Evolutionary conservation across 2,888 invertebrate species (phyloP), one percentile per base, ranked within the genome.

Genomic region (Deladenus siricidicola): DNA sequence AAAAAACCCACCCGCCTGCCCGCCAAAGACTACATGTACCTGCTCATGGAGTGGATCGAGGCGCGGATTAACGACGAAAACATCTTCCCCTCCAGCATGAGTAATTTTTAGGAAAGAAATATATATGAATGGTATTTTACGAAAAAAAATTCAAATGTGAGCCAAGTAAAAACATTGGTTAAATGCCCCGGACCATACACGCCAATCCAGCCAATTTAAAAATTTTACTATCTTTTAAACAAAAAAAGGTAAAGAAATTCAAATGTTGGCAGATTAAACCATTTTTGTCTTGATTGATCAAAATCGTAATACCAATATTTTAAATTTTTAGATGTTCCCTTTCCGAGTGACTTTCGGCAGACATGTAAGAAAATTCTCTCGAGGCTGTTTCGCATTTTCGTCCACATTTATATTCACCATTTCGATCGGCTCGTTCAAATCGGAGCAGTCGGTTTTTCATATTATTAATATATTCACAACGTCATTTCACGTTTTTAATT

Each of bases 391-490:
- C 83, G 90, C 69, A 89, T 91, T 3, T 91, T 91, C 80, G 90
- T 91, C 1, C 90, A 91, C 80, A 89, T 90, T 47, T 91, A 91
- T 79, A 91, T 91, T 67, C 90, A 91, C 81, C 91, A 91, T 80
- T 92, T 91, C 80, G 90, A 91, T 79, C 85, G 89, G 73, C 85
- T 91, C 64, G 87, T 89, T 26, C 85, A 87, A 48, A 87, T 90
- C 73, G 88, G 89, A 70, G 90, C 90, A 39, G 89, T 89, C 83
- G 85, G 86, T 84, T 21, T 75, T 60, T 59, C 10, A 53, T 17
- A 30, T 14, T 34, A n/a, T 28, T 34, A 52, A 50, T 24, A 50
- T 3, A 24, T 50, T 42, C 42, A 42, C 42, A 42, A 42, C 14
- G n/a, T 42, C 42, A 42, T n/a, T n/a, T n/a, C 42, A 42, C 10